Conservation (phyloP, 2,888 invertebrate species). For the Pyrrhia umbra region DNA sequence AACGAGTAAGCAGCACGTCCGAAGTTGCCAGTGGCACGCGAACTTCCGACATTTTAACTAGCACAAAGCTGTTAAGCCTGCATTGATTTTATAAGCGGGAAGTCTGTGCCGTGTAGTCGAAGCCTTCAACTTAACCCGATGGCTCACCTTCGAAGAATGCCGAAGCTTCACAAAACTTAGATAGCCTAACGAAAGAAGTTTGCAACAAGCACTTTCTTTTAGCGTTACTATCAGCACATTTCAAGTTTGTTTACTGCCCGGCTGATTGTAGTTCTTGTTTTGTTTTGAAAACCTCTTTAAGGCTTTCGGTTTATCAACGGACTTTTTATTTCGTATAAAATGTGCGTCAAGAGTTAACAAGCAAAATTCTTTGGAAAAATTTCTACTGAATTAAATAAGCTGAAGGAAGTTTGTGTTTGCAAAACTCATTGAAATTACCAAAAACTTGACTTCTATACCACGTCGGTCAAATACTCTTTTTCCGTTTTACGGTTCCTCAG, state of each 20-base stretch:
- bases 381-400: conserved; percentile 55
- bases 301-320: conserved; percentile 23
- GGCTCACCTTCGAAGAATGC: conserved; percentile 69
- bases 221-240: conserved; percentile 66
- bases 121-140: conserved; percentile 69
- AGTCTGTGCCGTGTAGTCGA: conserved; percentile 61
- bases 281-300: conserved; percentile 46
- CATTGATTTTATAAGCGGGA: conserved; percentile 81
- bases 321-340: conserved; percentile 28
- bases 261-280: conserved; percentile 65
- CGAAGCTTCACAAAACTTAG: conserved; percentile 75
- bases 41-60: conserved; percentile 79
- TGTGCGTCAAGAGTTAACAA: conserved; percentile 54
- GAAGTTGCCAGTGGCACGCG: conserved; percentile 71
- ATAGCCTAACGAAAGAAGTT: conserved; percentile 78
- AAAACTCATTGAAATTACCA: conserved; percentile 54
- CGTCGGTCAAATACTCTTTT: conserved; percentile 43
- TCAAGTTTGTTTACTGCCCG: conserved; percentile 69
- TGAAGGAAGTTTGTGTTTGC: conserved; percentile 53
- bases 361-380: conserved; percentile 58
- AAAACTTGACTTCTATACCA: conserved; percentile 54
- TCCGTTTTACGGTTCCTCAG: conserved; percentile 24
- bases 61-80: conserved; percentile 78
- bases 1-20: conserved; percentile 59
- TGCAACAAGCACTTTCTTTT: conserved; percentile 71